Percentiles rank a stretch among this genome's conserved stretches.
phyloP scores from a whole-genome alignment of 2,113 vertebrate genomes.

The Copsychus sechellarum region DNA sequence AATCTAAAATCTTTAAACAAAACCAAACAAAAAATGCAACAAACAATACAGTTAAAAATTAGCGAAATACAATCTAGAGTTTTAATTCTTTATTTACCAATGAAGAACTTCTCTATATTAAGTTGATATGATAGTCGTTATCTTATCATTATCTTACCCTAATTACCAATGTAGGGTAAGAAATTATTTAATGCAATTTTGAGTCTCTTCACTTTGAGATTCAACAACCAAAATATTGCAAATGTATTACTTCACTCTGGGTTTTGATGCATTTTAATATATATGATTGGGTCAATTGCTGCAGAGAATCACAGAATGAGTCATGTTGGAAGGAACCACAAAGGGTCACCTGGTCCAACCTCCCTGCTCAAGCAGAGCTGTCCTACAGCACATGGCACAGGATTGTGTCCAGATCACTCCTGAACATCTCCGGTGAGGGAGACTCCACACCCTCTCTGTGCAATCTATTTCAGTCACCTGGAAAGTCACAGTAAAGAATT shows the following conservation, averaged over 20 bases:
- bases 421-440: neutral
- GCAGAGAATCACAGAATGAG: neutral
- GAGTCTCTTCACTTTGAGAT: neutral
- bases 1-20: neutral
- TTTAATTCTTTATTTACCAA: neutral
- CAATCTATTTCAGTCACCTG: neutral
- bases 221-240: neutral
- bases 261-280: neutral
- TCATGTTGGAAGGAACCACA: neutral
- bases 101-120: neutral
- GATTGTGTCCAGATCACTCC: accelerated
- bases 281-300: neutral
- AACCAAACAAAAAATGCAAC: neutral
- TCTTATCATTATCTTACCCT: neutral
- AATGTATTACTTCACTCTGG: accelerated
- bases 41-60: neutral
- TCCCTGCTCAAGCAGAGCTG: accelerated
- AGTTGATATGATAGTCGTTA: neutral
- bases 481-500: too few species aligned
- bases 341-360: neutral
- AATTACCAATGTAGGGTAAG: neutral
- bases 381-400: neutral
- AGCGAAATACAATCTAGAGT: neutral
- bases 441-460: accelerated
- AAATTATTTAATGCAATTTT: neutral